Percentiles rank a stretch among this genome's conserved stretches.
phyloP scores from a whole-genome alignment of 2,888 invertebrate genomes.

The Neoascia interrupta region DNA sequence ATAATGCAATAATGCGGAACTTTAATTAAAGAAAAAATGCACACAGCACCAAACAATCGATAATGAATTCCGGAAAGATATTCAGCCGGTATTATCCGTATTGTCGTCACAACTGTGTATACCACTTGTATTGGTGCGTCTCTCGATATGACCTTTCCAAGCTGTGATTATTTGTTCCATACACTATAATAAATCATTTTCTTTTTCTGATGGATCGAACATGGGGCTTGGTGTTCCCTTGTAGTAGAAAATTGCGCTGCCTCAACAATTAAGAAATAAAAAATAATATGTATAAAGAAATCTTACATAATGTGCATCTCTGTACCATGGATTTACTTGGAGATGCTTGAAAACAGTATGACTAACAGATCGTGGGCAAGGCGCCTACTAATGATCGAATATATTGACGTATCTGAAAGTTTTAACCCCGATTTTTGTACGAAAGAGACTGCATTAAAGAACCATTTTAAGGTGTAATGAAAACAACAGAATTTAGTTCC shows the following conservation, averaged over 20 bases:
- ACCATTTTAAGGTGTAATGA: not conserved
- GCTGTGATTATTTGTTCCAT: slow-evolving; percentile 30
- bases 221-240: slow-evolving; percentile 3
- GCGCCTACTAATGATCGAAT: no score
- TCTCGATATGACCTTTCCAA: slow-evolving; percentile 58
- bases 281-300: slow-evolving; percentile 28
- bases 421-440: no score
- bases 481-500: no score
- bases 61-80: slow-evolving; percentile 52
- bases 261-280: slow-evolving; percentile 56
- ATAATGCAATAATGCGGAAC: slow-evolving; percentile 63
- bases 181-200: slow-evolving; percentile 61
- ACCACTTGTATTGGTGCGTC: not conserved
- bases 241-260: slow-evolving; percentile 35
- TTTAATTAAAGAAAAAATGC: slow-evolving; percentile 65
- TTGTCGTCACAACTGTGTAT: slow-evolving; percentile 14
- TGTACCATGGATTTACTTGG: not conserved
- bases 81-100: slow-evolving; percentile 38
- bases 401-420: no score
- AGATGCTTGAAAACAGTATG: not conserved
- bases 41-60: slow-evolving; percentile 45
- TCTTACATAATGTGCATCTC: slow-evolving; percentile 27
- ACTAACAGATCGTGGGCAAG: not conserved
- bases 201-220: slow-evolving; percentile 38
- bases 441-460: no score